Percentiles rank a stretch among this genome's conserved stretches.
These are phyloP conservation scores for Oxycera nigricornis DNA, from an alignment of 2,888 invertebrate species.

Conservation along the genomic window DNA sequence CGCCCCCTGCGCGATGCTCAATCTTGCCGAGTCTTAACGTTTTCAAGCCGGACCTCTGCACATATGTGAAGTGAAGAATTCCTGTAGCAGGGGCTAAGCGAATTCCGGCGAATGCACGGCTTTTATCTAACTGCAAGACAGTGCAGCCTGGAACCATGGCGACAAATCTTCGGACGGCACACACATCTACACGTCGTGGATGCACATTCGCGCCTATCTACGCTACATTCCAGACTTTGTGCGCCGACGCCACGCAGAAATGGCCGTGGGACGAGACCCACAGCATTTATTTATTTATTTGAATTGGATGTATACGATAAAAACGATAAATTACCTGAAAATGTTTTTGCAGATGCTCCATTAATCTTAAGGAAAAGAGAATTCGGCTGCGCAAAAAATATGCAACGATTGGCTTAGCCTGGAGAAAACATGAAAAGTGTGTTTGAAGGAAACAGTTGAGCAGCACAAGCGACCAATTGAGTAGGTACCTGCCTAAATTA, in stretches of 20 bases:
- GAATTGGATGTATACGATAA: background rate
- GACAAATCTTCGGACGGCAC: conserved; percentile 10
- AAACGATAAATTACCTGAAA: conserved; percentile 30
- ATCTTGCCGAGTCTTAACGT: background rate
- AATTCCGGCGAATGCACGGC: too few relatives aligned
- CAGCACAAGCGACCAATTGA: too few relatives aligned
- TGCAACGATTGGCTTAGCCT: too few relatives aligned
- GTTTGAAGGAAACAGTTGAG: too few relatives aligned
- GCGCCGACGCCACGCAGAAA: background rate
- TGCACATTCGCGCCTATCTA: background rate
- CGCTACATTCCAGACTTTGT: too few relatives aligned
- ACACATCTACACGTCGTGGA: background rate
- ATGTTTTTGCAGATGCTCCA: conserved; percentile 32
- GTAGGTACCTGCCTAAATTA: too few relatives aligned
- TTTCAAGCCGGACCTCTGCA: background rate
- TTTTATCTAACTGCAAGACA: background rate
- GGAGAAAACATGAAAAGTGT: too few relatives aligned
- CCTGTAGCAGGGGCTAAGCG: too few relatives aligned
- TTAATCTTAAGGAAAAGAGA: conserved; percentile 36
- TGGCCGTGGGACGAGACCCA: background rate
- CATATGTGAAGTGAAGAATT: too few relatives aligned
- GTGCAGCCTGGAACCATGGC: background rate
- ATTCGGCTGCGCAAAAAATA: too few relatives aligned
- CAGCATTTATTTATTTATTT: conserved; percentile 1
- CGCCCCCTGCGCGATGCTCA: conserved; percentile 11